Conservation (phyloP, 2,113 vertebrate species). For the Burhinus oedicnemus region DNA sequence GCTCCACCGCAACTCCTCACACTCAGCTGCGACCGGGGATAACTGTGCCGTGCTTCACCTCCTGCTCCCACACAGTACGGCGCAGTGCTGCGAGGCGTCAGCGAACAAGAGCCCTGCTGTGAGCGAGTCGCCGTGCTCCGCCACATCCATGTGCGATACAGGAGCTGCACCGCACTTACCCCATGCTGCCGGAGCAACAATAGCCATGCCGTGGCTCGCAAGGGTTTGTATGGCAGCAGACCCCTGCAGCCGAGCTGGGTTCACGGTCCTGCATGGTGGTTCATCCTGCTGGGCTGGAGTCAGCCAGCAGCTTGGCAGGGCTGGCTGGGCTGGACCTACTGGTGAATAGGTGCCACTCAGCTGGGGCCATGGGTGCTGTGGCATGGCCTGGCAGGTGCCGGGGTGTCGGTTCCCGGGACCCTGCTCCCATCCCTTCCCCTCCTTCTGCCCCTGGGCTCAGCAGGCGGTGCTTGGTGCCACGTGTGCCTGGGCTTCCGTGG, state of each 20-base stretch:
- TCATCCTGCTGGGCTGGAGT: background rate
- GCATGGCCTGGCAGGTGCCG: background rate
- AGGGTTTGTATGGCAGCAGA: accelerated
- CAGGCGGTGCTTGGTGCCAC: no score
- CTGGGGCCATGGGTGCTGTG: background rate
- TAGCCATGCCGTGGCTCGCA: accelerated
- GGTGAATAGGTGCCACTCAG: accelerated
- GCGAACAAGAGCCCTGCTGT: accelerated
- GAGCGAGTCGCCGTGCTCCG: accelerated
- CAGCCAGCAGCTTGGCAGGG: no score
- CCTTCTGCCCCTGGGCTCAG: background rate
- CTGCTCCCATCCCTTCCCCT: background rate
- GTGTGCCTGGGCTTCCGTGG: no score
- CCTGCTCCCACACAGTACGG: background rate
- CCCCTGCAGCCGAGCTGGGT: accelerated
- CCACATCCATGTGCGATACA: accelerated
- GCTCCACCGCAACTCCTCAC: accelerated
- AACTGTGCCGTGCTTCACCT: accelerated
- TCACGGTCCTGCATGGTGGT: accelerated
- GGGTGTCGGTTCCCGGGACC: no score
- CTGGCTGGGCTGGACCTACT: background rate
- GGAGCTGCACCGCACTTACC: background rate
- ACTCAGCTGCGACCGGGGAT: background rate
- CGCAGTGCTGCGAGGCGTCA: accelerated
- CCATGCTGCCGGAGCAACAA: background rate